Conservation (phyloP, 2,113 vertebrate species). For the Corydoras maculifer region DNA sequence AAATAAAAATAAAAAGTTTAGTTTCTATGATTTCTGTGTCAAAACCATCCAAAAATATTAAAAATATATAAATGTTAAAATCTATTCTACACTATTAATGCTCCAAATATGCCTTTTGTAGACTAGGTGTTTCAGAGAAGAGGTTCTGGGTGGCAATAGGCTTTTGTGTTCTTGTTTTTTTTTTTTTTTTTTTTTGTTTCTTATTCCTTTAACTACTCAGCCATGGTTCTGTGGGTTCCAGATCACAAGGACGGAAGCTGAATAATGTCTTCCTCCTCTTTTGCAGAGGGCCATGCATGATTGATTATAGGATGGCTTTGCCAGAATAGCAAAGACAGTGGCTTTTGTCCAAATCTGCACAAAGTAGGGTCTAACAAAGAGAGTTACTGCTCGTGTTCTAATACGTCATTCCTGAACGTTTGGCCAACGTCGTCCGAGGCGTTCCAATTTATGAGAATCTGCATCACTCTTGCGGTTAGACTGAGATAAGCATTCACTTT, state of each 20-base stretch:
- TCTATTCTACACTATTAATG: no score
- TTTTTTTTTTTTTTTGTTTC: constrained; percentile 33
- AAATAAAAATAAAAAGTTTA: no score
- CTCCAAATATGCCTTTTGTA: neutral
- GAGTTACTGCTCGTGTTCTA: constrained; percentile 57
- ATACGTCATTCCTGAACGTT: constrained; percentile 46
- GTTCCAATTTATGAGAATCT: neutral
- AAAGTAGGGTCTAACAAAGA: constrained; percentile 56
- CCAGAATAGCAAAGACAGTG: constrained; percentile 66
- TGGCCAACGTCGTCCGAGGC: neutral
- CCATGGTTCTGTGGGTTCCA: constrained; percentile 68
- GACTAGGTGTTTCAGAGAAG: neutral
- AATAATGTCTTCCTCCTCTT: constrained; percentile 77
- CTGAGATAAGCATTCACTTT: no score
- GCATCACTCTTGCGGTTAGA: neutral
- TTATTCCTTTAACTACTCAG: constrained; percentile 64
- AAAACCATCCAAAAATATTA: no score
- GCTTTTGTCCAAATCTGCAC: constrained; percentile 68
- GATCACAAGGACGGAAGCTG: constrained; percentile 71
- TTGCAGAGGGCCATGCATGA: constrained; percentile 67
- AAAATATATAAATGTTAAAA: no score
- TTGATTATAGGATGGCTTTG: constrained; percentile 72
- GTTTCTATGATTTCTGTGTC: no score
- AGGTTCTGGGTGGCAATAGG: constrained; percentile 4
- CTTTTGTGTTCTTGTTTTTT: constrained; percentile 55